phyloP scores from a whole-genome alignment of 2,888 invertebrate species.

The Andrena camellia region DNA sequence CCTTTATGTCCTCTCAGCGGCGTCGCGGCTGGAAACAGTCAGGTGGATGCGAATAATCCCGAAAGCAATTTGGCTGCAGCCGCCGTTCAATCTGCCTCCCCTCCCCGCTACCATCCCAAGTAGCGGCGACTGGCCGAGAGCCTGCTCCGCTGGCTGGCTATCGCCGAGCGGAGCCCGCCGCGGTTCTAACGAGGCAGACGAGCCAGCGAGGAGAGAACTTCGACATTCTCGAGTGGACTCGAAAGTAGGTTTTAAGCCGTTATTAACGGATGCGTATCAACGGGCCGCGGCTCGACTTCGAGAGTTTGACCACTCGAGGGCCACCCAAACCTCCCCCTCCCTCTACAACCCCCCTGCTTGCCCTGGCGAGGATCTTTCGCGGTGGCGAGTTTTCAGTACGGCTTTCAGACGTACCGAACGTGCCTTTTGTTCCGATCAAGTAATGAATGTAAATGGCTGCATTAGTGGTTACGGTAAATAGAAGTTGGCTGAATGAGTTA shows the following conservation, averaged over 20 bases:
- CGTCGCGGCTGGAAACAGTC: conserved; percentile 63
- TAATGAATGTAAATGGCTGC: not conserved
- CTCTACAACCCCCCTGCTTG: not conserved
- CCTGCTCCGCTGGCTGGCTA: conserved; percentile 43
- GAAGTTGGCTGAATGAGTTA: too few species aligned
- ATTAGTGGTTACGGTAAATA: too few species aligned
- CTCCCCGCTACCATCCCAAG: conserved; percentile 27
- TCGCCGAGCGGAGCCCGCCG: conserved; percentile 12
- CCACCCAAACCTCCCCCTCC: not conserved
- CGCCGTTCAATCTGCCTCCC: conserved; percentile 77
- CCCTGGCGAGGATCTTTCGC: not conserved
- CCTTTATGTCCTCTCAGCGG: conserved; percentile 56
- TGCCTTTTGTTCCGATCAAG: not conserved
- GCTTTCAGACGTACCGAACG: not conserved
- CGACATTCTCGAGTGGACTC: conserved; percentile 65
- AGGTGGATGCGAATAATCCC: conserved; percentile 78
- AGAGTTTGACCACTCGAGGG: conserved; percentile 57
- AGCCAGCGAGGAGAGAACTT: conserved; percentile 62
- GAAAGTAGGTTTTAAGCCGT: conserved; percentile 66
- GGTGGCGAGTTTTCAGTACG: not conserved
- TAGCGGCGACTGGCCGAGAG: conserved; percentile 16
- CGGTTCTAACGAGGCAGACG: conserved; percentile 64
- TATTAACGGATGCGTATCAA: conserved; percentile 69
- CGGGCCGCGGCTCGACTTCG: conserved; percentile 36
- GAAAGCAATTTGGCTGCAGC: conserved; percentile 81